These are phyloP conservation scores for Archilochus colubris DNA, from an alignment of 2,113 vertebrate species.

Conservation along the genomic window DNA sequence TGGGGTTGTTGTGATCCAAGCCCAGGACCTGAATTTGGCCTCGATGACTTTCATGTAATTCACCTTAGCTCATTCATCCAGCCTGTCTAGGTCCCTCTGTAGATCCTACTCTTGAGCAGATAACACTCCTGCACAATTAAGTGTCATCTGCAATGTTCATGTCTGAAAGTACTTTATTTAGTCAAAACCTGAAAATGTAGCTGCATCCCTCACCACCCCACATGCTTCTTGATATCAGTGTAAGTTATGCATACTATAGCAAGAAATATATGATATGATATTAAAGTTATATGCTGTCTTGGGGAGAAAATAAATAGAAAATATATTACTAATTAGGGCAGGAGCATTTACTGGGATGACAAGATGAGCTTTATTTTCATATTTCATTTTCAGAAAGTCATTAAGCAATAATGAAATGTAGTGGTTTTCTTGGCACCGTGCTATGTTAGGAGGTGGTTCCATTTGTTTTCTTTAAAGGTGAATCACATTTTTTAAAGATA, in stretches of 20 bases:
- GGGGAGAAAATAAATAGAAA: neutral
- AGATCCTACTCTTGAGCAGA: too few relatives aligned
- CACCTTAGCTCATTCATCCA: too few relatives aligned
- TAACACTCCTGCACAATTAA: too few relatives aligned
- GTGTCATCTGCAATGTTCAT: too few relatives aligned
- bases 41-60: too few relatives aligned
- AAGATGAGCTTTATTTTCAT: neutral
- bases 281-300: neutral
- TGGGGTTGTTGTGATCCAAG: too few relatives aligned
- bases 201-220: neutral
- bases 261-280: neutral
- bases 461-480: neutral
- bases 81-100: too few relatives aligned
- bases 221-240: rapidly evolving
- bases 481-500: neutral
- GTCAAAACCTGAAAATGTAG: neutral
- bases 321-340: neutral
- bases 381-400: rapidly evolving
- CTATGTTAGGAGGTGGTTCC: rapidly evolving
- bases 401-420: neutral
- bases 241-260: neutral
- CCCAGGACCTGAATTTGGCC: too few relatives aligned
- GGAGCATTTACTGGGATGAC: neutral
- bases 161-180: neutral
- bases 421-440: neutral